A percentile compares a stretch with the other conserved stretches of the same genome.
phyloP scores from a whole-genome alignment of 2,888 invertebrate species.

The Fragum fragum region DNA sequence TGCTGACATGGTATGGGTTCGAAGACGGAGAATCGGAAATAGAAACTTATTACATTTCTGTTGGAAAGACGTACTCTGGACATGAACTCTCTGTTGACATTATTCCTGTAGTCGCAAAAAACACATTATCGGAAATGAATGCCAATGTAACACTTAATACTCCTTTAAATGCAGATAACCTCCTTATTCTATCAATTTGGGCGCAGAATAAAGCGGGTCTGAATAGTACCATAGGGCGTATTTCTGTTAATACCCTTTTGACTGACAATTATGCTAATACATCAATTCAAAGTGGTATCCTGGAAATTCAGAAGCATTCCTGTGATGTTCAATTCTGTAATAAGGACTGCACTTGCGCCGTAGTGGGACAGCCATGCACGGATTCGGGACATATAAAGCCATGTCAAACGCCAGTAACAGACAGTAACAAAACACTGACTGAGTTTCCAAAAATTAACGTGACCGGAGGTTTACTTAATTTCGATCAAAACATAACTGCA shows the following conservation, averaged over 20 bases:
- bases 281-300: neutral
- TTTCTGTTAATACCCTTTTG: constrained; percentile 30
- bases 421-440: neutral
- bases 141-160: constrained; percentile 17
- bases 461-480: constrained; percentile 5
- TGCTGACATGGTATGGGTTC: constrained; percentile 71
- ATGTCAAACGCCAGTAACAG: neutral
- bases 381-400: constrained; percentile 4
- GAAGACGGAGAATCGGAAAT: constrained; percentile 67
- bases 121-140: constrained; percentile 5
- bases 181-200: constrained; percentile 61
- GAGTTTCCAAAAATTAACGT: neutral
- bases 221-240: constrained; percentile 38
- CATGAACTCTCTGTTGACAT: constrained; percentile 54
- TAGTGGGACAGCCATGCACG: constrained; percentile 62
- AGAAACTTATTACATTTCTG: constrained; percentile 47
- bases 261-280: neutral
- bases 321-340: constrained; percentile 63
- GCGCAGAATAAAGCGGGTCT: constrained; percentile 66
- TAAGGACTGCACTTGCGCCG: constrained; percentile 62
- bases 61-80: constrained; percentile 57
- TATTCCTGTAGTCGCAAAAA: neutral
- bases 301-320: constrained; percentile 56
- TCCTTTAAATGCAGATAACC: constrained; percentile 31
- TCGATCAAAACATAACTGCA: constrained; percentile 14